phyloP scores from a whole-genome alignment of 1,140 invertebrate genomes.

The Meteorus sp. region DNA sequence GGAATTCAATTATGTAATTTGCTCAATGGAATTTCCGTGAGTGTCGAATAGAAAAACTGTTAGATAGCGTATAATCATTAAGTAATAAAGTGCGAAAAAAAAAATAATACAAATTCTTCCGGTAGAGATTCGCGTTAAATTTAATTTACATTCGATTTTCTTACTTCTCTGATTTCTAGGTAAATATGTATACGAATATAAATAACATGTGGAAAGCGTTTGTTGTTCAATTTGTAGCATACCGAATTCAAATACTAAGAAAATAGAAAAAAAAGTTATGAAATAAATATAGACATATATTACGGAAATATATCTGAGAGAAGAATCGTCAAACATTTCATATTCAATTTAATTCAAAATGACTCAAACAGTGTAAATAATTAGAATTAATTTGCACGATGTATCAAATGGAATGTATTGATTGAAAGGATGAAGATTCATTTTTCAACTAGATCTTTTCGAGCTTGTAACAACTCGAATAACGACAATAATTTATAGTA shows the following conservation, averaged over 20 bases:
- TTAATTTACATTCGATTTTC: not conserved
- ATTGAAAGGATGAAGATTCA: no score
- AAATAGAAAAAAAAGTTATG: not conserved
- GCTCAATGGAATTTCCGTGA: not conserved
- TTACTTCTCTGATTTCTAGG: no score
- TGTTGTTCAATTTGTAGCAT: no score
- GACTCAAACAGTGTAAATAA: conserved; percentile 28
- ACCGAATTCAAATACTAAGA: not conserved
- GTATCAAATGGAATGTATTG: conserved; percentile 55
- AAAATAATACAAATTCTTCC: not conserved
- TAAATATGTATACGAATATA: no score
- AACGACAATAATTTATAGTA: conserved; percentile 50
- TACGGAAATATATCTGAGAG: conserved; percentile 10
- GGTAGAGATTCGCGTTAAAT: not conserved
- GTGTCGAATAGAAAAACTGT: not conserved
- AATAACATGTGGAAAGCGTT: no score
- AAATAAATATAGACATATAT: conserved; percentile 2
- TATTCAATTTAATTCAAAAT: conserved; percentile 7
- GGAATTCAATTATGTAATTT: no score
- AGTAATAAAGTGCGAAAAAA: conserved; percentile 19
- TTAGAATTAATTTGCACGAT: conserved; percentile 53
- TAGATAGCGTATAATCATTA: conserved; percentile 5
- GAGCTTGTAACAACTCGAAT: conserved; percentile 21
- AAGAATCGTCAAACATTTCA: not conserved
- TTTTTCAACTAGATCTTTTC: conserved; percentile 44